phyloP scores from a whole-genome alignment of 2,888 invertebrate genomes.

The Apamea sordens region DNA sequence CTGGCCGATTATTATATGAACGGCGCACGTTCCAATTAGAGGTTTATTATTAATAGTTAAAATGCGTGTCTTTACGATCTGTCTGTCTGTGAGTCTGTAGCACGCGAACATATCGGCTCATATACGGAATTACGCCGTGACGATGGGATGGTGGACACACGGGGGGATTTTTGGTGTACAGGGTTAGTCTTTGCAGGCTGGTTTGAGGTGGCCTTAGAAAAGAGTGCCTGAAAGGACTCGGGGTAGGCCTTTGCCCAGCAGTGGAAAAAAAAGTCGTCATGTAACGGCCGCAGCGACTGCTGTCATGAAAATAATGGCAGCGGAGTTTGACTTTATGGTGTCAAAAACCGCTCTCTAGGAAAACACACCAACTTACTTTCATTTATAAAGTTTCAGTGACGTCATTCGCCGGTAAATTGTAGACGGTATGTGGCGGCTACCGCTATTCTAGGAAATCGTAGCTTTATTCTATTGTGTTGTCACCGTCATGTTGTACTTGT shows the following conservation, averaged over 20 bases:
- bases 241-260: background rate
- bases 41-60: conserved; percentile 86
- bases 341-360: background rate
- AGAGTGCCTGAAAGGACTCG: background rate
- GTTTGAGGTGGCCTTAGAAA: background rate
- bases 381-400: background rate
- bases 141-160: conserved; percentile 67
- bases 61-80: conserved; percentile 84
- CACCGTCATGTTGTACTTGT: background rate
- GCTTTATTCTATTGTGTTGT: background rate
- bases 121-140: conserved; percentile 82
- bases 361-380: background rate
- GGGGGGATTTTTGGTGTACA: conserved; percentile 56
- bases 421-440: background rate
- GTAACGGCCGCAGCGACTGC: background rate
- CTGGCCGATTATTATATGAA: conserved; percentile 72
- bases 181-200: background rate
- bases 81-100: conserved; percentile 78
- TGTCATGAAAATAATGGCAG: background rate
- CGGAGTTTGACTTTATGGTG: background rate
- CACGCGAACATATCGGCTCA: conserved; percentile 83
- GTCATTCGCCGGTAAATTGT: background rate
- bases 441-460: background rate
- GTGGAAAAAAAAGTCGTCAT: background rate
- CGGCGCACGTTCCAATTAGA: conserved; percentile 87